A percentile compares a stretch with the other conserved stretches of the same genome.
Evolutionary conservation across 2,797 vertebrate species (phyloP).

Genomic region (Tinamus major): DNA sequence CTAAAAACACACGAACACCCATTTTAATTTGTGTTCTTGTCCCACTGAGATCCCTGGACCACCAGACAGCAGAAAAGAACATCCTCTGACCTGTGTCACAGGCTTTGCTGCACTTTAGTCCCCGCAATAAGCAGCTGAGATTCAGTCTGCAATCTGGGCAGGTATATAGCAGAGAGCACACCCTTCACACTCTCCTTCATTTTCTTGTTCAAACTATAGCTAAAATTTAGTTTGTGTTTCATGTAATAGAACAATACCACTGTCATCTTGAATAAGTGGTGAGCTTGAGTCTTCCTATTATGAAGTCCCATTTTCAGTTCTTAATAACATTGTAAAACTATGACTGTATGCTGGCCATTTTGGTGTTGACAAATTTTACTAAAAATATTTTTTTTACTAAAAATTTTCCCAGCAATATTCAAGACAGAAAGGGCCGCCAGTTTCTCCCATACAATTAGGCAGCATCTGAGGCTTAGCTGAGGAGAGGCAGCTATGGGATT

Average conservation of each 20-base stretch:
- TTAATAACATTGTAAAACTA: neutral
- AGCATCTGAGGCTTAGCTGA: neutral
- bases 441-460: neutral
- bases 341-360: neutral
- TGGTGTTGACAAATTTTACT: neutral
- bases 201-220: neutral
- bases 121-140: neutral
- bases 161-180: neutral
- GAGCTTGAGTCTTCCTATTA: neutral
- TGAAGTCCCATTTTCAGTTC: neutral
- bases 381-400: neutral
- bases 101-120: neutral
- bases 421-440: neutral
- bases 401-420: neutral
- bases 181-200: neutral
- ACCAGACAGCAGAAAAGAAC: neutral
- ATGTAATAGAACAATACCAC: neutral
- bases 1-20: neutral
- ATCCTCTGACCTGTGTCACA: neutral
- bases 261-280: neutral
- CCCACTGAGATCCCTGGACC: accelerated
- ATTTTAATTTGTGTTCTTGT: neutral
- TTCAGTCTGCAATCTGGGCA: neutral
- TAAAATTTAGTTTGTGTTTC: neutral
- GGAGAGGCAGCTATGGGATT: neutral